Base-by-base conservation (phyloP, 2,113 vertebrate genomes). In the Nothoprocta pentlandii region DNA sequence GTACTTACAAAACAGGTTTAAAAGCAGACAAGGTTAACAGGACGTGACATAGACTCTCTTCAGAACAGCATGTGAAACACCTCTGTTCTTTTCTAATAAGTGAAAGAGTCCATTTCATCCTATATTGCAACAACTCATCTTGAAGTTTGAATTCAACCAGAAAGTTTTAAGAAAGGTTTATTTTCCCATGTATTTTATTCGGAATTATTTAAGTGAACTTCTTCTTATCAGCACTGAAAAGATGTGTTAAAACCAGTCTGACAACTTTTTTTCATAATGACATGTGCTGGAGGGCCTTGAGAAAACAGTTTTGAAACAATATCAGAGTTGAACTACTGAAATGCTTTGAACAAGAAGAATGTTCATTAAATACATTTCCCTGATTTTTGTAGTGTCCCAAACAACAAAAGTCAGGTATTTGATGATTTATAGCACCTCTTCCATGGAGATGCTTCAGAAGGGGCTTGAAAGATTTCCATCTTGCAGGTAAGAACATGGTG, bases 221-320 rank as follows among this genome's bases (percentile, higher is more conserved):
- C 68, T 94, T 92, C 97, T 97, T 98, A 98, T 98, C 97, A 91
- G 97, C 74, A 77, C 92, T 86, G 92, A 97, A 97, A 97, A 98
- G 97, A 98, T 98, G 97, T 98, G 95, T 98, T 97, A 97, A 97
- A 98, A 98, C 97, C 98, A 97, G 98, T 98, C 96, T 84, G 97
- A 85, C 97, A 85, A 92, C 98, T 98, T 98, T 98, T 39, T 95
- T 98, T 92, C 32, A 1, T 92, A 96, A 96, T 70, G 7, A 93
- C 94, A 87, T 96, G 86, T 95, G 95, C 95, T 97, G 71, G 89
- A 97, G 97, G 96, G 97, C 97, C 96, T 97, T 97, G 93, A 95
- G 95, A 96, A 97, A 97, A 97, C 96, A 94, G 89, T 97, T 97
- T 94, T 96, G 96, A 97, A 98, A 97, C 92, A 97, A 80, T 95